phyloP scores from a whole-genome alignment of 2,888 invertebrate genomes.

The Hirtodrosophila alboralis region DNA sequence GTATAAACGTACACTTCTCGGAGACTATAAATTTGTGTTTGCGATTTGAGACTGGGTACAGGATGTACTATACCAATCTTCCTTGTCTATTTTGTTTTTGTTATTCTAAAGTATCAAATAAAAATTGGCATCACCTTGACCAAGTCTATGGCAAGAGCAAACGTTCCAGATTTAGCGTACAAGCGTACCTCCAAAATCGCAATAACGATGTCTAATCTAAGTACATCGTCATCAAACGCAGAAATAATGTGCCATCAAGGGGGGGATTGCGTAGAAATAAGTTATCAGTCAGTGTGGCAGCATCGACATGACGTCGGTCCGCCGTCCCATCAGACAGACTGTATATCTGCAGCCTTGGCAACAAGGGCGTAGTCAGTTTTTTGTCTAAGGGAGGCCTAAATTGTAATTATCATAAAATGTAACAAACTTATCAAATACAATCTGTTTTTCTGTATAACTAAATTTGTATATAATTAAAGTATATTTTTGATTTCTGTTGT shows the following conservation, averaged over 20 bases:
- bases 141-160: constrained; percentile 43
- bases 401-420: too few species aligned
- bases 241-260: constrained; percentile 77
- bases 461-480: too few species aligned
- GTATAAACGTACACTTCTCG: too few species aligned
- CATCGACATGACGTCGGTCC: constrained; percentile 55
- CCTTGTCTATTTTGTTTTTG: neutral
- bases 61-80: neutral
- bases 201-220: constrained; percentile 51
- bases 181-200: constrained; percentile 36
- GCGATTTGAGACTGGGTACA: too few species aligned
- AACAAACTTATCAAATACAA: too few species aligned
- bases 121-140: constrained; percentile 43
- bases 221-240: constrained; percentile 67
- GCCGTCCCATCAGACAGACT: constrained; percentile 7
- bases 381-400: too few species aligned
- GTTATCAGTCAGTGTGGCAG: constrained; percentile 57
- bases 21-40: too few species aligned
- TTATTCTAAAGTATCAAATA: neutral
- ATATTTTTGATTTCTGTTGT: too few species aligned
- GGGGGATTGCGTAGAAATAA: constrained; percentile 74
- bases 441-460: too few species aligned
- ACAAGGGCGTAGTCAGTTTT: too few species aligned
- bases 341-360: constrained; percentile 7
- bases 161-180: constrained; percentile 28